A percentile compares a stretch with the other conserved stretches of the same genome.
Evolutionary conservation across 2,113 vertebrate genomes (phyloP).

Genomic region (Ammodytes marinus): DNA sequence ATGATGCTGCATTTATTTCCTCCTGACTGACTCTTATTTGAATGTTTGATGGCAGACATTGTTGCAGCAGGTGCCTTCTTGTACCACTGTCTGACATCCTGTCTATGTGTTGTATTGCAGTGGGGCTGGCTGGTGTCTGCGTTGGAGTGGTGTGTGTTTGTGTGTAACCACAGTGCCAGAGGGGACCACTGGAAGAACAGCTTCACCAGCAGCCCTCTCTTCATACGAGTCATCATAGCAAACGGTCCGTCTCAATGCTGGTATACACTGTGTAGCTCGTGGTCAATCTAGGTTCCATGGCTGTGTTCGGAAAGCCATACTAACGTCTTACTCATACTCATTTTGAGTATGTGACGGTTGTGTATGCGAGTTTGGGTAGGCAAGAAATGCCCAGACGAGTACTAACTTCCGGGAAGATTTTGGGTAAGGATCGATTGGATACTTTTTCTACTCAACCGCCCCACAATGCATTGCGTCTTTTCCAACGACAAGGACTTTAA

Average conservation of each 20-base stretch:
- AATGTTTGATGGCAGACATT: not conserved
- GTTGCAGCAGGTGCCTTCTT: not conserved
- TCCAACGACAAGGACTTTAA: too few relatives aligned
- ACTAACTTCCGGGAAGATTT: too few relatives aligned
- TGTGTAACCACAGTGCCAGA: constrained; percentile 78
- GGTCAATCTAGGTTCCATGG: not conserved
- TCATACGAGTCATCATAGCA: constrained; percentile 77
- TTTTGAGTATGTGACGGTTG: too few relatives aligned
- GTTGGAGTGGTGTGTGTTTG: constrained; percentile 83
- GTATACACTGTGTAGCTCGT: not conserved
- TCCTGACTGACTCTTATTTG: not conserved
- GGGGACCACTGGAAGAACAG: constrained; percentile 79
- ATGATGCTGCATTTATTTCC: not conserved
- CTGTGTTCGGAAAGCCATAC: too few relatives aligned
- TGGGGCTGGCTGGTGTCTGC: constrained; percentile 81
- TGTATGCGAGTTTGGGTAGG: too few relatives aligned
- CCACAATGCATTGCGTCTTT: too few relatives aligned
- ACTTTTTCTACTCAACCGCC: too few relatives aligned
- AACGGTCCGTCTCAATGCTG: constrained; percentile 56
- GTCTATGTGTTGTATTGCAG: constrained; percentile 35
- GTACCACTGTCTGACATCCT: not conserved
- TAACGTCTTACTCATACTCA: too few relatives aligned
- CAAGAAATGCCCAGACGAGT: too few relatives aligned
- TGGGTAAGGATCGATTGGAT: too few relatives aligned
- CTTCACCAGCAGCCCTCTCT: constrained; percentile 66